These are phyloP conservation scores for Mustelus asterias DNA, from an alignment of 2,113 vertebrate species.

Conservation along the genomic window DNA sequence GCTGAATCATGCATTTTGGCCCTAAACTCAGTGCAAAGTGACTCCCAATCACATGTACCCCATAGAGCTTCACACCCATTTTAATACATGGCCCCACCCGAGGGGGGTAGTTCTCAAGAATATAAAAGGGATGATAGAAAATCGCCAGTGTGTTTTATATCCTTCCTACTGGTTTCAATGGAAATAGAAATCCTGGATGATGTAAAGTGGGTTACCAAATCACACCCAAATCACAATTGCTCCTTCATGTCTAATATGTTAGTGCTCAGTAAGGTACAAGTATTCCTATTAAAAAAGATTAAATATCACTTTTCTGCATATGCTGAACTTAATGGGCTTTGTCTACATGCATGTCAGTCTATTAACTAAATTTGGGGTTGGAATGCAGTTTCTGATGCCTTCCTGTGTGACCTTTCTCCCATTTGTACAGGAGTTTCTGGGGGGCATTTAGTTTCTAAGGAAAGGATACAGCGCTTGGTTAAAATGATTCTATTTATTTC, in stretches of 20 bases:
- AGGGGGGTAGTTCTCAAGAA: background rate
- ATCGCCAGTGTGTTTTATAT: background rate
- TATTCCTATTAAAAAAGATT: background rate
- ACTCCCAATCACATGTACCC: background rate
- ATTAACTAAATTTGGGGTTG: conserved; percentile 26
- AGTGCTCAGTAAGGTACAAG: background rate
- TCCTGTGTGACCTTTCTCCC: conserved; percentile 15
- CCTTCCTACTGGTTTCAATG: background rate
- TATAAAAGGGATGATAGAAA: background rate
- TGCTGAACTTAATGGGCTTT: background rate
- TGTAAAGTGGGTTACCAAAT: background rate
- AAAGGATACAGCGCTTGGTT: background rate
- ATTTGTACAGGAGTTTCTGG: background rate
- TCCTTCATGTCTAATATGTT: background rate
- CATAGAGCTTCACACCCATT: background rate
- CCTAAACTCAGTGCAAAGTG: background rate
- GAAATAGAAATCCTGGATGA: background rate
- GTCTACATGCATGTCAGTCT: background rate
- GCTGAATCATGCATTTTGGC: background rate
- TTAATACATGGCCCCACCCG: background rate
- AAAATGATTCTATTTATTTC: conserved; percentile 5
- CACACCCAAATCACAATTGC: background rate
- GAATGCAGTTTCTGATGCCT: conserved; percentile 6
- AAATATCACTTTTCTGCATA: background rate
- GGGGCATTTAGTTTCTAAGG: conserved; percentile 10